Evolutionary conservation across 2,797 vertebrate genomes (phyloP), one percentile per base, ranked within the genome.

Genomic region (Muscicapa comitata): DNA sequence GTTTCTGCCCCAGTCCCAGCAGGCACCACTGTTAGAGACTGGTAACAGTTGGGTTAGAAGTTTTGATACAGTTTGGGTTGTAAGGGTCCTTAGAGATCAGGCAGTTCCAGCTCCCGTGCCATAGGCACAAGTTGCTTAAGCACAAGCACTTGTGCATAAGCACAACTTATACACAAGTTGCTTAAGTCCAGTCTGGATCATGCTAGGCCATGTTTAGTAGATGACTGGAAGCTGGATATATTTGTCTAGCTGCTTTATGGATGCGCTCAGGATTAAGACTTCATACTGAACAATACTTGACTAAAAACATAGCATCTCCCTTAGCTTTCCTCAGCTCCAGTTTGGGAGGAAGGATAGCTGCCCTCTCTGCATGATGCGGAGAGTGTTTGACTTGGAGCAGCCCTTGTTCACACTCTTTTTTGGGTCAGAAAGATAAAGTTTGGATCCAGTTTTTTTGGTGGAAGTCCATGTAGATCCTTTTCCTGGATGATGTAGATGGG

Each of bases 11-110:
- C 29, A 14, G 23, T 48, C 40, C 7, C 33, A 59, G 38, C 26
- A 75, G 62, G 17, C 21, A 35, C 6, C 0, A 0, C 29, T 65
- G 33, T 19, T 54, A 31, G 2, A 47, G 51, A 65, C 28, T 58
- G 29, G 20, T 28, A 24, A 53, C 2, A 12, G 29, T 47, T 77
- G 29, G 29, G 18, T n/a, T 53, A 18, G 29, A 53, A 53, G 29
- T 53, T n/a, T 13, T 31, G 51, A 31, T 31, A 40, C 2, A 7
- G 25, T 45, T 77, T 45, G 28, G 20, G 17, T 38, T 70, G 51
- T 45, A 83, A 83, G 33, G 15, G 21, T 33, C 20, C 58, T 50
- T 45, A 51, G 28, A 51, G 29, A 24, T 25, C 37, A 50, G 10
- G 17, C 29, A 33, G 4, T 23, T 77, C 51, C 33, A 65, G 58